Evolutionary conservation across 2,797 vertebrate species (phyloP).

Genomic region (Sebastes ruberrimus): DNA sequence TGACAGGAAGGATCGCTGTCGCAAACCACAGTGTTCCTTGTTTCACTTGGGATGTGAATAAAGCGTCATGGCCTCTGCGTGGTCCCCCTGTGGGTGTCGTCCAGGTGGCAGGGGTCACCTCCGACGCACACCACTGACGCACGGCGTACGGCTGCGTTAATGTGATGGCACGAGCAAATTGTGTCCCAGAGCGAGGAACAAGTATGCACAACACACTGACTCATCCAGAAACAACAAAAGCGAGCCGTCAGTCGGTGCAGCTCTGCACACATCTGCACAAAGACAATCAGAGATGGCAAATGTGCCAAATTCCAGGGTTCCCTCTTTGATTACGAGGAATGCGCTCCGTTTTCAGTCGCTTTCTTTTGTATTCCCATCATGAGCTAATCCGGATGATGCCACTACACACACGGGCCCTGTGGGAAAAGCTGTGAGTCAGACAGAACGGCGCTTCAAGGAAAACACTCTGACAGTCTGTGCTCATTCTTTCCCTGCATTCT

Average conservation of each 20-base stretch:
- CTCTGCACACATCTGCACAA: constrained; percentile 5
- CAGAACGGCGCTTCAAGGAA: constrained; percentile 47
- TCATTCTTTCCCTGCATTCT: constrained; percentile 41
- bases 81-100: constrained; percentile 6
- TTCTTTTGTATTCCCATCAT: constrained; percentile 34
- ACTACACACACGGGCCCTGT: constrained; percentile 7
- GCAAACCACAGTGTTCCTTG: constrained; percentile 7
- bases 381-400: constrained; percentile 52
- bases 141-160: constrained; percentile 6
- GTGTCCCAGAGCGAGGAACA: not conserved
- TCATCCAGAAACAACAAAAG: constrained; percentile 61
- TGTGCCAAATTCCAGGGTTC: constrained; percentile 53
- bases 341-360: constrained; percentile 36
- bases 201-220: constrained; percentile 45
- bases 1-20: constrained; percentile 30
- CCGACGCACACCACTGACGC: constrained; percentile 54
- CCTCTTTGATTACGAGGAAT: constrained; percentile 8
- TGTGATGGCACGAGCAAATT: not conserved
- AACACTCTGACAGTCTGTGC: constrained; percentile 16
- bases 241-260: not conserved
- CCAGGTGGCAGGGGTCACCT: constrained; percentile 49
- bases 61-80: constrained; percentile 13
- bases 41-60: constrained; percentile 45
- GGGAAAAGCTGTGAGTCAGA: constrained; percentile 62
- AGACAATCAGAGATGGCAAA: constrained; percentile 41